Evolutionary conservation across 1,140 invertebrate species (phyloP), one percentile per base, ranked within the genome.

Genomic region (Camponotus vicinus): DNA sequence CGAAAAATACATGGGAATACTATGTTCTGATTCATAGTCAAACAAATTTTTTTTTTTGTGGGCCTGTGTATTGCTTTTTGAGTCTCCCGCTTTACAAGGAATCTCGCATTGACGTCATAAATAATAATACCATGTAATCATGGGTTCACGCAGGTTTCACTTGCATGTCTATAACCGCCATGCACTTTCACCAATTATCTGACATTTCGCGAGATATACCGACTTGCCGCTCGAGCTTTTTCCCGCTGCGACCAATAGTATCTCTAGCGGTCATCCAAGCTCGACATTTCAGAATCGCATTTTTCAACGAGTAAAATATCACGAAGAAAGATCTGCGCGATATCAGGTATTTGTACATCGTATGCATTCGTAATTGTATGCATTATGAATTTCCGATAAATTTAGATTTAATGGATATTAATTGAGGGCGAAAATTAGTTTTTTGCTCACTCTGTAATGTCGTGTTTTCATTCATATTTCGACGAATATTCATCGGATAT

Each of bases 51-150:
- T n/a, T n/a, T n/a, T n/a, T n/a, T n/a, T n/a, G n/a, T n/a, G n/a
- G n/a, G n/a, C n/a, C n/a, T n/a, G n/a, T n/a, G n/a, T 91, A 90
- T 92, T 90, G 87, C 89, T 87, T 92, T 89, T 91, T 85, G 76
- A 90, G 73, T 71, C 80, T 86, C 88, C 84, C 76, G 87, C 87
- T 92, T 92, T 89, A 84, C 90, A 80, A 88, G 90, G 63, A 91
- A 92, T 92, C 27, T 27, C 89, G 80, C 76, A 85, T 86, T 79
- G 89, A 91, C 86, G 88, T 86, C 86, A 87, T 91, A 93, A 93
- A 93, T 92, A 90, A 91, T 88, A 83, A 89, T 90, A 70, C 86
- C 82, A 83, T 73, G 87, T 87, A 80, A 79, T 76, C 82, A 70
- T 75, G 57, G 21, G 78, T 57, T 70, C 42, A 15, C 52, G 64